Percentiles rank a stretch among this genome's conserved stretches.
Conservation (phyloP, 2,113 vertebrate genomes). For the Philantomba maxwellii region DNA sequence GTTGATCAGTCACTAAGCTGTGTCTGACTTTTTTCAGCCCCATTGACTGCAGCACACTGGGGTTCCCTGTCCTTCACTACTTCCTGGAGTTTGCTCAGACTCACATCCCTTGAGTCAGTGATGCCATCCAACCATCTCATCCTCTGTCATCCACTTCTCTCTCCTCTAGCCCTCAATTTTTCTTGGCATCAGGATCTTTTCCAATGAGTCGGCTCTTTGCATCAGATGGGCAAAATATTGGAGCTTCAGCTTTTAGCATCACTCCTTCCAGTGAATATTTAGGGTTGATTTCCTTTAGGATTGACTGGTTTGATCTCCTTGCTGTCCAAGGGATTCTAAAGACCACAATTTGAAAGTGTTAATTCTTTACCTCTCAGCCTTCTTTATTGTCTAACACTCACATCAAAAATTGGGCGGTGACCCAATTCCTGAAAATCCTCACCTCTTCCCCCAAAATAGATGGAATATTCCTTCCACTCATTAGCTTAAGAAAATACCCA, state of each 20-base stretch:
- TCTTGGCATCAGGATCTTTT: not conserved
- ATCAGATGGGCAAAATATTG: not conserved
- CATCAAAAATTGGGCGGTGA: not conserved
- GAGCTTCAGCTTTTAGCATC: not conserved
- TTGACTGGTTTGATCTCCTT: not conserved
- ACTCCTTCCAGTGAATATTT: not conserved
- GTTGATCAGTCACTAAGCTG: not conserved
- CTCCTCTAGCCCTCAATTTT: not conserved
- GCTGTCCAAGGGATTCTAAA: not conserved
- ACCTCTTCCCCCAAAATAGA: not conserved
- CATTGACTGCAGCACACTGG: not conserved
- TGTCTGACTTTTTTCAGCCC: not conserved
- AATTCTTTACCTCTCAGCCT: not conserved
- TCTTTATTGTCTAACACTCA: not conserved
- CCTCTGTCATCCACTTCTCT: not conserved
- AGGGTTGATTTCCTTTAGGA: not conserved
- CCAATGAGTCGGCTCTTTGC: not conserved
- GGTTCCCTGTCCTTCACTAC: not conserved
- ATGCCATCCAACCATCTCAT: not conserved
- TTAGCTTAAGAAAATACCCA: not conserved
- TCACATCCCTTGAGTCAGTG: not conserved
- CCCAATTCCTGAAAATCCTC: not conserved
- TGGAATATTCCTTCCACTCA: not conserved
- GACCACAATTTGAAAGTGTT: not conserved
- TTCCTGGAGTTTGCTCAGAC: not conserved